phyloP scores from a whole-genome alignment of 1,140 invertebrate genomes.

The Hirudo medicinalis region DNA sequence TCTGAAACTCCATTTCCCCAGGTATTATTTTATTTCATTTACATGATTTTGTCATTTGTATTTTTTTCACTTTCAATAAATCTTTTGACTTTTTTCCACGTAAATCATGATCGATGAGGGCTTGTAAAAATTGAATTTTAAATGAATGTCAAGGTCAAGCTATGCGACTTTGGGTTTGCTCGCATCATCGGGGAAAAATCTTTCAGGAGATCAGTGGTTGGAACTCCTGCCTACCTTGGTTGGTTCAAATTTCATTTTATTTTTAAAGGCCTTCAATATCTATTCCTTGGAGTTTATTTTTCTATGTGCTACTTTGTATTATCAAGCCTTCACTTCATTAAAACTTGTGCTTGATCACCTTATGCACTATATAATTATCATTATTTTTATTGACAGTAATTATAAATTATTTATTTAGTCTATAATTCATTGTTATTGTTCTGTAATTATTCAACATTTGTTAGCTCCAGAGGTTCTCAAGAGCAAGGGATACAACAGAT shows the following conservation, averaged over 20 bases:
- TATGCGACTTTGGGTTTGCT: constrained; percentile 98
- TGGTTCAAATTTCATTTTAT: background rate
- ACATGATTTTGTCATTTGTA: background rate
- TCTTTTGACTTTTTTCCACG: too few relatives aligned
- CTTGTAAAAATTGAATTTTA: background rate
- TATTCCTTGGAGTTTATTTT: too few relatives aligned
- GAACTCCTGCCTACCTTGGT: constrained; percentile 78
- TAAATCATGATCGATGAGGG: too few relatives aligned
- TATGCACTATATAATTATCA: background rate
- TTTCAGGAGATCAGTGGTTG: constrained; percentile 89
- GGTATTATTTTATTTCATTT: constrained; percentile 30
- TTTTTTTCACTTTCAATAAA: background rate
- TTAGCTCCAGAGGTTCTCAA: constrained; percentile 94
- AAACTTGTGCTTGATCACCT: background rate
- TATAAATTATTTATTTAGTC: background rate
- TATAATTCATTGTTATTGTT: background rate
- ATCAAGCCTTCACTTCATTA: too few relatives aligned
- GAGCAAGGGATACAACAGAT: constrained; percentile 96
- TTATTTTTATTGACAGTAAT: background rate
- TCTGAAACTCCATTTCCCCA: constrained; percentile 78
- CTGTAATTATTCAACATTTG: background rate
- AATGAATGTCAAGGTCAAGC: constrained; percentile 55
- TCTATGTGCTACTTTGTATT: background rate
- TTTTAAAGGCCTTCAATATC: too few relatives aligned
- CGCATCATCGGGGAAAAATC: constrained; percentile 96